A percentile compares a stretch with the other conserved stretches of the same genome.
phyloP scores from a whole-genome alignment of 2,113 vertebrate species.

The Siphamia tubifer region DNA sequence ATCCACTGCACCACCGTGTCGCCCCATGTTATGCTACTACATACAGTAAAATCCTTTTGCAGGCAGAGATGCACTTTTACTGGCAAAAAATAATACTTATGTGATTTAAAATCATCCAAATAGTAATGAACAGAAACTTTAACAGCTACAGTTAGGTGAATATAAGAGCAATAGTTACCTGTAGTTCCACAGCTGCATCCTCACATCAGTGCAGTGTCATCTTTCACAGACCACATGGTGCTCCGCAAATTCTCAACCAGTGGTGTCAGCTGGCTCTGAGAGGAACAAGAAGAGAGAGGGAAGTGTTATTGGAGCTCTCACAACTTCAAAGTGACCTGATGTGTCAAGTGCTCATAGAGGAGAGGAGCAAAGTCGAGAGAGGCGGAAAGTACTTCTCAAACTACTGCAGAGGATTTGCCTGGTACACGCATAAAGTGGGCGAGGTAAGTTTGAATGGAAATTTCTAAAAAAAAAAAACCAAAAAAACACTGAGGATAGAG shows the following conservation, averaged over 20 bases:
- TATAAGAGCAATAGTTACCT: slow-evolving; percentile 53
- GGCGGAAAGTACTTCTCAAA: not conserved
- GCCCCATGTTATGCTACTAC: too few relatives aligned
- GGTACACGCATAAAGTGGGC: slow-evolving; percentile 9
- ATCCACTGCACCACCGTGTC: too few relatives aligned
- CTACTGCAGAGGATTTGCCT: slow-evolving; percentile 8
- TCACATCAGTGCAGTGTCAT: slow-evolving; percentile 15
- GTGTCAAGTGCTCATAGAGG: slow-evolving; percentile 20
- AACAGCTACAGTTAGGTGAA: too few relatives aligned
- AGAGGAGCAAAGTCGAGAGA: not conserved
- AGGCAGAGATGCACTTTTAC: too few relatives aligned
- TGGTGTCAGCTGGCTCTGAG: slow-evolving; percentile 19
- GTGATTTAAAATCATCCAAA: too few relatives aligned
- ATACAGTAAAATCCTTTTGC: too few relatives aligned
- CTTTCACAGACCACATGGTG: slow-evolving; percentile 45
- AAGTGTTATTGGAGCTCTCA: slow-evolving; percentile 1
- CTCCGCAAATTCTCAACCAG: slow-evolving; percentile 24
- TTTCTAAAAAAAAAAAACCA: slow-evolving; percentile 1
- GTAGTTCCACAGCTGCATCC: slow-evolving; percentile 54
- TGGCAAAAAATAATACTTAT: too few relatives aligned
- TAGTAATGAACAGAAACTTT: too few relatives aligned
- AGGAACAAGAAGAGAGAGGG: slow-evolving; percentile 26
- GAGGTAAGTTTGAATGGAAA: slow-evolving; percentile 17
- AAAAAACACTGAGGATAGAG: not conserved
- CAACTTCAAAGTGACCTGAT: slow-evolving; percentile 48